These are phyloP conservation scores for Vulpes lagopus DNA, from an alignment of 2,113 vertebrate genomes.

Conservation along the genomic window DNA sequence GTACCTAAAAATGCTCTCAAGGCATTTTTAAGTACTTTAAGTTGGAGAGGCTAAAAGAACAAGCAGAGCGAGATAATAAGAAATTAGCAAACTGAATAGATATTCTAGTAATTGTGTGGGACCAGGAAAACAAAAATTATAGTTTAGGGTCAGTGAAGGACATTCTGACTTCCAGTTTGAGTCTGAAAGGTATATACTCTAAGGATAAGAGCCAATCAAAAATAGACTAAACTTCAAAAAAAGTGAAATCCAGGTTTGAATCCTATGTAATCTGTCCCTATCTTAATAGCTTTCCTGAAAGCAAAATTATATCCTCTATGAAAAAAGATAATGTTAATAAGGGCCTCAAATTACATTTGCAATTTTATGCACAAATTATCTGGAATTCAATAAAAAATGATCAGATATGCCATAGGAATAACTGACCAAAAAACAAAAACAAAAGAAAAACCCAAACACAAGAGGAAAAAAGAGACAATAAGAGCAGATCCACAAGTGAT, in stretches of 20 bases:
- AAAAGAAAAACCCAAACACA: background rate
- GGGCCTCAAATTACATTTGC: background rate
- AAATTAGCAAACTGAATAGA: background rate
- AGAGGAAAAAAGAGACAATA: background rate
- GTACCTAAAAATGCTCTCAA: background rate
- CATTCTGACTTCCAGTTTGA: background rate
- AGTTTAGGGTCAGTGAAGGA: background rate
- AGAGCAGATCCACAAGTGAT: background rate
- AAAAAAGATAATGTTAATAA: background rate
- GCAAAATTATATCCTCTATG: background rate
- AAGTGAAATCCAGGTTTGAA: background rate
- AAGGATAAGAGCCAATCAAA: background rate
- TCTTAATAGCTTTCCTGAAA: background rate
- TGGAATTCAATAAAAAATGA: background rate
- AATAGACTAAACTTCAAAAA: background rate
- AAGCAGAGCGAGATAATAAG: background rate
- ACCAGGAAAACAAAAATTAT: background rate
- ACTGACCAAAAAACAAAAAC: background rate
- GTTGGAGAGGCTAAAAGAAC: background rate
- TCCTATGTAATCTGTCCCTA: background rate
- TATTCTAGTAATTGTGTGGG: background rate
- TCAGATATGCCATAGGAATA: background rate
- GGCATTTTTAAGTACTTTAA: background rate
- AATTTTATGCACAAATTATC: background rate
- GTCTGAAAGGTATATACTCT: background rate